Evolutionary conservation across 2,113 vertebrate species (phyloP).

Genomic region (Bombycilla garrulus): DNA sequence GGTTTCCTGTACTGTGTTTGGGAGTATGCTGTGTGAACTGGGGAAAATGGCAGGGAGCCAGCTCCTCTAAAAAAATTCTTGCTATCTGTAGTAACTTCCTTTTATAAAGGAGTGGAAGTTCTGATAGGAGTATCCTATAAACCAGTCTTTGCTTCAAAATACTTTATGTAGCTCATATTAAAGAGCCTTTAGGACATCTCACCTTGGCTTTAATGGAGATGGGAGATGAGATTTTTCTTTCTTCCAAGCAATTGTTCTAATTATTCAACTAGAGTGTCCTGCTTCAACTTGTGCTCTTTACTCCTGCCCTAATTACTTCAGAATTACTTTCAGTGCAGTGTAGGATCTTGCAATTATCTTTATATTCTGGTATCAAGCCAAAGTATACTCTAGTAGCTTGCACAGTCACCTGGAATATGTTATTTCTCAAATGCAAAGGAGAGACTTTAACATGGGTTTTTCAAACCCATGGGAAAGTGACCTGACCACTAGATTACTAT

Average conservation of each 20-base stretch:
- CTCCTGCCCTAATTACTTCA: background rate
- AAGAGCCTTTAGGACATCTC: background rate
- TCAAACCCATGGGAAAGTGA: background rate
- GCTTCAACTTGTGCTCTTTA: background rate
- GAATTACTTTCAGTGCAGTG: background rate
- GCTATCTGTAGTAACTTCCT: background rate
- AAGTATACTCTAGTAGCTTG: background rate
- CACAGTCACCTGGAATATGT: background rate
- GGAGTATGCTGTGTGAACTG: background rate
- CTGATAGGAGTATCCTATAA: background rate
- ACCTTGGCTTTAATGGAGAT: background rate
- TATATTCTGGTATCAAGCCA: background rate
- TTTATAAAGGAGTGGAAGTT: background rate
- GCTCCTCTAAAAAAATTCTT: background rate
- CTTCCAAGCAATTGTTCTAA: background rate
- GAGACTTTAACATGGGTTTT: background rate
- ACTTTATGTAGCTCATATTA: background rate
- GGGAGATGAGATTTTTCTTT: background rate
- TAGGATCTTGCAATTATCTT: slow-evolving; percentile 16
- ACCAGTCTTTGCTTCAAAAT: background rate
- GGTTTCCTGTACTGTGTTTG: background rate
- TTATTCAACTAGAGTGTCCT: background rate
- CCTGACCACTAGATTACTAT: background rate
- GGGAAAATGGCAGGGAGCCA: background rate
- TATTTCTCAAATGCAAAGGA: background rate